phyloP scores from a whole-genome alignment of 2,888 invertebrate genomes.

The Arctia plantaginis region DNA sequence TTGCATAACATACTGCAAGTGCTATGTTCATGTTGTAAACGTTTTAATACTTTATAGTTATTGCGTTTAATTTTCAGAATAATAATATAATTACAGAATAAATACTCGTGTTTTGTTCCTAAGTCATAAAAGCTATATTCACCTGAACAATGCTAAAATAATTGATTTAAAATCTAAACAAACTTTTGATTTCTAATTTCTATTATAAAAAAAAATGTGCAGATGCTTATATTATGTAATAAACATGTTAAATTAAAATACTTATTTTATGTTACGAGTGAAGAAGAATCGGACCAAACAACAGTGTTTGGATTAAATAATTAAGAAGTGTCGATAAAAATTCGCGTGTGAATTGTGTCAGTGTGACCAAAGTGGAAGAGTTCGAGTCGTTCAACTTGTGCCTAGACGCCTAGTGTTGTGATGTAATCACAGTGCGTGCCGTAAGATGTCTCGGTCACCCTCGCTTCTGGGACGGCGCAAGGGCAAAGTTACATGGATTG shows the following conservation, averaged over 20 bases:
- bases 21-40: not conserved
- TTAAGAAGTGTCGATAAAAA: not conserved
- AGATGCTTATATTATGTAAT: not conserved
- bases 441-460: slow-evolving; percentile 68
- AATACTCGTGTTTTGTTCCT: not conserved
- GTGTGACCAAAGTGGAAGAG: not conserved
- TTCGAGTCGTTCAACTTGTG: not conserved
- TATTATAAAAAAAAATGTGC: not conserved
- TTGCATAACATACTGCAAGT: not conserved
- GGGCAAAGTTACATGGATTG: slow-evolving; percentile 84
- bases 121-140: not conserved
- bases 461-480: slow-evolving; percentile 63
- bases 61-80: not conserved
- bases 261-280: not conserved
- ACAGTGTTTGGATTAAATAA: not conserved
- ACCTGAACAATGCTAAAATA: not conserved
- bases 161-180: not conserved
- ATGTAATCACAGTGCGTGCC: slow-evolving; percentile 29
- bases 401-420: slow-evolving; percentile 5
- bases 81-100: not conserved
- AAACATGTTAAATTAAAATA: not conserved
- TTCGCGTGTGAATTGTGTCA: not conserved
- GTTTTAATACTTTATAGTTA: not conserved
- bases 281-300: not conserved
- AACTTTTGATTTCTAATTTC: not conserved